Evolutionary conservation across 1,140 invertebrate genomes (phyloP), one percentile per base, ranked within the genome.

Genomic region (Papilio machaon): DNA sequence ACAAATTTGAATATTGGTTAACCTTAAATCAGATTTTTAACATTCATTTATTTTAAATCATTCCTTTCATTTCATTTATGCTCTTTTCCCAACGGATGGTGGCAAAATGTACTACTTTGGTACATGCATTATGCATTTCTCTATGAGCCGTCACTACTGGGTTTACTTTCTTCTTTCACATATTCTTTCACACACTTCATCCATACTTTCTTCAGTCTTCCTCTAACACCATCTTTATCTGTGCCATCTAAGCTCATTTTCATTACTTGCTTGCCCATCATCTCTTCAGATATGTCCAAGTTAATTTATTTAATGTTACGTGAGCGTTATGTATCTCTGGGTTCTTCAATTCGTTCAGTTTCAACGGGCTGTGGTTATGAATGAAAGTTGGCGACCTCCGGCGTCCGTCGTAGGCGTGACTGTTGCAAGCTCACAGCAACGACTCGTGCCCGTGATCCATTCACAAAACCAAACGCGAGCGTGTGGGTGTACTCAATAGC

Each of bases 381-480:
- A 94, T 93, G 93, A 94, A 94, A 94, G 93, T 94, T 93, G 92
- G 87, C 89, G 93, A 90, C 93, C 93, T 94, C 90, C 87, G 87
- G 75, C 30, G 74, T 74, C 30, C 73, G 67, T 88, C 90, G 91
- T 94, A 88, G 93, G 91, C 85, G 92, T 85, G 80, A 85, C 85
- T 93, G 91, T 92, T 92, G 93, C 91, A 93, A 91, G 89, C 86
- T 83, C 79, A 82, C 82, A 84, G 85, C 81, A 80, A 78, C 80
- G 82, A 82, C 87, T 89, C 82, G 82, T 77, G 83, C 70, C 82
- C 84, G 85, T 84, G 86, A 86, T 91, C 91, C 92, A 94, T 94
- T 94, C 93, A 94, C 91, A 92, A 93, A 92, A 82, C 80, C 82
- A 84, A 84, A 81, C 19, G 54, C 78, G 49, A 81, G 43, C 64